Evolutionary conservation across 2,888 invertebrate genomes (phyloP).

Genomic region (Drosophila nigricruria): DNA sequence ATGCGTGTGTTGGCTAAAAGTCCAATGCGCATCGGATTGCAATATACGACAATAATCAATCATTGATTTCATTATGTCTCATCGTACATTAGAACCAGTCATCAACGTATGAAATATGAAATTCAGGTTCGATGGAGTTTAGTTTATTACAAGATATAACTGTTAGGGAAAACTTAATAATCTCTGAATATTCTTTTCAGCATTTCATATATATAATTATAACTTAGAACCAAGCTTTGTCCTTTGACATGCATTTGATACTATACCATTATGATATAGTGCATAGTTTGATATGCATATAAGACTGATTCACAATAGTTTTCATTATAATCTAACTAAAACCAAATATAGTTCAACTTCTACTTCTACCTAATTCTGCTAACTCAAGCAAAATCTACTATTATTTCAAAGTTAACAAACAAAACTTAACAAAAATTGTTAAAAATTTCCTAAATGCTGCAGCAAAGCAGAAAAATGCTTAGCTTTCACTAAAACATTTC

Average conservation of each 20-base stretch:
- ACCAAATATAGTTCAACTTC: neutral
- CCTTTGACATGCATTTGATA: neutral
- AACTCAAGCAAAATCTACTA: neutral
- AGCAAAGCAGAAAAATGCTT: neutral
- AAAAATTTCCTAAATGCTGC: conserved; percentile 17
- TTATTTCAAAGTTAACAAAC: neutral
- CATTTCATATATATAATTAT: no score
- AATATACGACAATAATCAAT: neutral
- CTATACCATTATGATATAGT: neutral
- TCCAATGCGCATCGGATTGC: conserved; percentile 29
- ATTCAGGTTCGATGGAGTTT: neutral
- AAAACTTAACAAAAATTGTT: neutral
- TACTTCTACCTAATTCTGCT: neutral
- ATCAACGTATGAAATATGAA: neutral
- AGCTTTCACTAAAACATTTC: conserved; percentile 56
- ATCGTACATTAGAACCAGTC: neutral
- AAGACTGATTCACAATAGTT: neutral
- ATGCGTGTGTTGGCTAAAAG: conserved; percentile 18
- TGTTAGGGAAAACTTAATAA: neutral
- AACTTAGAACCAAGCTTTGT: no score
- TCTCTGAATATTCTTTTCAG: no score
- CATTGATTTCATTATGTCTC: neutral
- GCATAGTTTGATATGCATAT: neutral
- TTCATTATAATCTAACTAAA: neutral
- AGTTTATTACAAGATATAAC: neutral